Base-by-base conservation (phyloP, 2,888 invertebrate species). In the Dorcus parallelipipedus region DNA sequence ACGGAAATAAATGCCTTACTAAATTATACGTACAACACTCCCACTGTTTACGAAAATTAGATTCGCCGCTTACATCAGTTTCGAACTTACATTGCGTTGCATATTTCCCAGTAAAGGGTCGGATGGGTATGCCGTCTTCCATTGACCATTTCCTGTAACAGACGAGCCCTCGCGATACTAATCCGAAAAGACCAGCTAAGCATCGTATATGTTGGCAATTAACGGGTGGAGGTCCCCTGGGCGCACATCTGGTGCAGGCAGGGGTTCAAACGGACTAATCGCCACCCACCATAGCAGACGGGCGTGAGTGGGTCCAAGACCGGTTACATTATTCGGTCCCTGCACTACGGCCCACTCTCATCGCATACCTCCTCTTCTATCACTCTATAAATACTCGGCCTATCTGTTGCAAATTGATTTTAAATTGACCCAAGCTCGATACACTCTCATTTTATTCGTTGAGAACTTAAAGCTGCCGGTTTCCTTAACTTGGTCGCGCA, bases 291-390 rank as follows among this genome's bases (percentile, higher is more conserved):
- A 61, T 53, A 64, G 54, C 56, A 58, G 61, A 61, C 64, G 54
- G 57, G 60, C 62, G 62, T 62, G 65, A 64, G 66, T 66, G 64
- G 64, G 62, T 62, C 64, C 59, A 62, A 58, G 64, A 66, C 66
- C 66, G 66, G 66, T 66, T 63, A 64, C 64, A 64, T 66, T 66
- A 66, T 62, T 56, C 66, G 66, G 64, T 66, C 66, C 59, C 54
- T 66, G 66, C 64, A 64, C 64, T 38, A 50, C 38, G 45, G 42
- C 52, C 48, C 48, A 52, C 38, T 33, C 49, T 9, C n/a, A 23
- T 50, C 41, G 49, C 38, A 38, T 54, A 38, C 49, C 33, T 38
- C 56, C 49, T 53, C 58, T 52, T 53, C 50, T 58, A 54, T 58
- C 58, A 58, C 54, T 53, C 41, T 54, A 54, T 58, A 58, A 58